Evolutionary conservation across 1,140 invertebrate genomes (phyloP).

Genomic region (Hydropsyche tenuis): DNA sequence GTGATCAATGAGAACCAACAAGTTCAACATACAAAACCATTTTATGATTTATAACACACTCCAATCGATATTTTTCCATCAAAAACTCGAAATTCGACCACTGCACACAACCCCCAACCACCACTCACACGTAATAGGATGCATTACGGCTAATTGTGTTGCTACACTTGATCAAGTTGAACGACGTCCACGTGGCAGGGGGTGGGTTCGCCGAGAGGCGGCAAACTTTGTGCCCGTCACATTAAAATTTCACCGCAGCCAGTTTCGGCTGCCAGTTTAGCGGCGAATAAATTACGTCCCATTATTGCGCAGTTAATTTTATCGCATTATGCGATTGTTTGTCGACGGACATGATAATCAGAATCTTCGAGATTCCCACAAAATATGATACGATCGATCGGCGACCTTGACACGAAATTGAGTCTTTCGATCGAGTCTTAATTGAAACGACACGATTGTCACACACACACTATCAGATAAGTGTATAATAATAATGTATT

Average conservation of each 20-base stretch:
- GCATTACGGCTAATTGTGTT: slow-evolving; percentile 34
- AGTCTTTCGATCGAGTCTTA: too few relatives aligned
- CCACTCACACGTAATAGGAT: too few relatives aligned
- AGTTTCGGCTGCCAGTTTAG: background rate
- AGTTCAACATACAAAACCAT: too few relatives aligned
- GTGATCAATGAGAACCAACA: too few relatives aligned
- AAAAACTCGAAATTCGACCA: too few relatives aligned
- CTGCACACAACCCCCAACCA: too few relatives aligned
- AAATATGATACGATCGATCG: too few relatives aligned
- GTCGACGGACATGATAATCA: background rate
- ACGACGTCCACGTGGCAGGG: background rate
- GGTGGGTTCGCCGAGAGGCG: background rate
- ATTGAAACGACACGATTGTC: too few relatives aligned
- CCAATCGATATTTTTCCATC: too few relatives aligned
- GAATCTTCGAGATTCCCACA: background rate
- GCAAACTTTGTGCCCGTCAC: slow-evolving; percentile 26
- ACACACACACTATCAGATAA: background rate
- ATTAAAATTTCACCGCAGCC: slow-evolving; percentile 27
- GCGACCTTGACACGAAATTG: too few relatives aligned
- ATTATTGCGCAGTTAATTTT: background rate
- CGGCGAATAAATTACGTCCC: background rate
- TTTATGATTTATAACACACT: too few relatives aligned
- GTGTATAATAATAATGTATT: background rate
- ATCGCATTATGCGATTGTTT: background rate
- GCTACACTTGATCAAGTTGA: too few relatives aligned